These are phyloP conservation scores for Ptilodon capucinus DNA, from an alignment of 2,888 invertebrate genomes.

Conservation along the genomic window DNA sequence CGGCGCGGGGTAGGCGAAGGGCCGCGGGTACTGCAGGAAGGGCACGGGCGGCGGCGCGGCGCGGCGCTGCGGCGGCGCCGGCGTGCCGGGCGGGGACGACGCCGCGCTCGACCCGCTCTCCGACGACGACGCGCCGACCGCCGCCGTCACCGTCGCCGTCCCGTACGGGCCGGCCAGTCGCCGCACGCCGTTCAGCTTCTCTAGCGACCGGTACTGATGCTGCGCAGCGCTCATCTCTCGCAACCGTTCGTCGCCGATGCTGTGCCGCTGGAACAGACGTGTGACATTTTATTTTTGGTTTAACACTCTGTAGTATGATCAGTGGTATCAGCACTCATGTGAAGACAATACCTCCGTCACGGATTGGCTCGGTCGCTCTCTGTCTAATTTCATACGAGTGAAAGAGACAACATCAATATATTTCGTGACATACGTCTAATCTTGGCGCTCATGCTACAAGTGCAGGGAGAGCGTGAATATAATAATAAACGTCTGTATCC, in stretches of 20 bases:
- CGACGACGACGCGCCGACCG: constrained; percentile 59
- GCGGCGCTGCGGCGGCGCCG: constrained; percentile 54
- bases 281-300: background rate
- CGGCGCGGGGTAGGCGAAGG: constrained; percentile 68
- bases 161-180: constrained; percentile 65
- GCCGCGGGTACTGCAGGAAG: constrained; percentile 64
- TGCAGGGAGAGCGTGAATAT: no score
- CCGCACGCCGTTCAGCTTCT: constrained; percentile 82
- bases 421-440: no score
- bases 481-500: no score
- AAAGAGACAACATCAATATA: no score
- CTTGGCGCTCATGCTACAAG: no score
- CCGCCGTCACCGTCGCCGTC: constrained; percentile 26
- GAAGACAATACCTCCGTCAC: no score
- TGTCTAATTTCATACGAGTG: no score
- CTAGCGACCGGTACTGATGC: constrained; percentile 81
- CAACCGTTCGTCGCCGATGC: constrained; percentile 84
- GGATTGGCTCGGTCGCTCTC: no score
- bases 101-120: constrained; percentile 73
- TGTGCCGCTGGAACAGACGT: constrained; percentile 64
- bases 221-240: constrained; percentile 77
- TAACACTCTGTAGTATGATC: no score
- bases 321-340: no score
- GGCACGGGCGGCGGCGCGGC: constrained; percentile 57
- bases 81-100: constrained; percentile 70